Percentiles rank a stretch among this genome's conserved stretches.
Evolutionary conservation across 2,797 vertebrate genomes (phyloP).

Genomic region (Tympanoctomys barrerae): DNA sequence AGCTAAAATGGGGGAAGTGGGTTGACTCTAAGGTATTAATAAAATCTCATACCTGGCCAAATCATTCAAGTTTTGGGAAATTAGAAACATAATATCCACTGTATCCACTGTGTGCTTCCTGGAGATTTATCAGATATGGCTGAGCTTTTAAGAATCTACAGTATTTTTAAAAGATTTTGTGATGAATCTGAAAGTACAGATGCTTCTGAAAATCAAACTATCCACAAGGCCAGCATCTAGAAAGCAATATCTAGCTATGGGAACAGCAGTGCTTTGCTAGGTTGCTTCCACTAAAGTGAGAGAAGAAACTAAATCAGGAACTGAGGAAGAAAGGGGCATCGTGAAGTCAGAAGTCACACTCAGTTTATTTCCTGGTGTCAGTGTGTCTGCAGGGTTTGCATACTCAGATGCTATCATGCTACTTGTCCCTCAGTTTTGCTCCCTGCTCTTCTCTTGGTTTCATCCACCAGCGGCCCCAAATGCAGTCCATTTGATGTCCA

Average conservation of each 20-base stretch:
- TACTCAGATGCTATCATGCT: neutral
- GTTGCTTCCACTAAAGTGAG: neutral
- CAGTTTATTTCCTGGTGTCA: neutral
- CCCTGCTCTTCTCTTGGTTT: neutral
- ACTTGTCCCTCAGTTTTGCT: neutral
- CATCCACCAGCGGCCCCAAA: neutral
- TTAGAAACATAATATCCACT: neutral
- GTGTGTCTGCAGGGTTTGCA: neutral
- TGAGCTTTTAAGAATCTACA: neutral
- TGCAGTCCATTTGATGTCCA: rapidly evolving
- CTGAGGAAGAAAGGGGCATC: neutral
- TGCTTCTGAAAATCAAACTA: neutral
- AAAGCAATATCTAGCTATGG: neutral
- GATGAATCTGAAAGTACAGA: slow-evolving; percentile 7
- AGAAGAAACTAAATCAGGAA: neutral
- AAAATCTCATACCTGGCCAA: neutral
- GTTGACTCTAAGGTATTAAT: neutral
- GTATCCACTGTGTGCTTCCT: neutral
- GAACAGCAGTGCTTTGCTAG: neutral
- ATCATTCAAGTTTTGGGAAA: neutral
- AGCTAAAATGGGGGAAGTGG: neutral
- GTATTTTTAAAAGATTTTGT: neutral
- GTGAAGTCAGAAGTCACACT: neutral
- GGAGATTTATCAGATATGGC: neutral
- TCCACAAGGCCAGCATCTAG: neutral